phyloP scores from a whole-genome alignment of 2,113 vertebrate genomes.

The Amphilophus citrinellus region DNA sequence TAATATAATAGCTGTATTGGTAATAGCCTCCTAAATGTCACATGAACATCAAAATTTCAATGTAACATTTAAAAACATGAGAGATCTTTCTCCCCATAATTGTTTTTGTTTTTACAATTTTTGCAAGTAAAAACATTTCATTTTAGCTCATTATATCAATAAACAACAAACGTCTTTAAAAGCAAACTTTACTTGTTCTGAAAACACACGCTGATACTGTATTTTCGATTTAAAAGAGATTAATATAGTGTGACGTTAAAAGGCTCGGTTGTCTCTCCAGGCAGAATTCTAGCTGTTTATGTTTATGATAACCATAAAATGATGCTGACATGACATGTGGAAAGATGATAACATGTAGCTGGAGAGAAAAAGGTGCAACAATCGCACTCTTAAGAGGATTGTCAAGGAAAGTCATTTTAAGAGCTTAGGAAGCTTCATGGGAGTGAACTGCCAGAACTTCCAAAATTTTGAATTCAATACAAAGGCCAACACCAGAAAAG shows the following conservation, averaged over 20 bases:
- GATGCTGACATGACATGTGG: neutral
- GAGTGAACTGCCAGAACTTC: neutral
- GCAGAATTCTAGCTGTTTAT: neutral
- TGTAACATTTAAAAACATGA: neutral
- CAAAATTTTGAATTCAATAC: neutral
- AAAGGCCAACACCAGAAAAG: neutral
- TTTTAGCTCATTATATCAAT: too few relatives aligned
- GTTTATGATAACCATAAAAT: neutral
- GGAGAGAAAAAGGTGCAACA: neutral
- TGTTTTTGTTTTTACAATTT: fast-evolving
- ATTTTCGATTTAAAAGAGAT: neutral
- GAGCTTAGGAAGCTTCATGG: neutral
- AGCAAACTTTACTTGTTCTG: neutral
- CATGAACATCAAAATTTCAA: neutral
- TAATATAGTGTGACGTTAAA: neutral
- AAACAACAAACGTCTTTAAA: too few relatives aligned
- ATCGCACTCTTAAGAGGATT: neutral
- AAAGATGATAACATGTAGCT: neutral
- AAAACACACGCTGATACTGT: too few relatives aligned
- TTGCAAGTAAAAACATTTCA: neutral
- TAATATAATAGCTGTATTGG: neutral
- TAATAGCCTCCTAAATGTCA: neutral
- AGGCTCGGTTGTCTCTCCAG: neutral
- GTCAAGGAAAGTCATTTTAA: too few relatives aligned
- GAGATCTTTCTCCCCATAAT: neutral